Evolutionary conservation across 92 coral and sea anemone genomes (phyloP).

Genomic region (Scolanthus callimorphus): DNA sequence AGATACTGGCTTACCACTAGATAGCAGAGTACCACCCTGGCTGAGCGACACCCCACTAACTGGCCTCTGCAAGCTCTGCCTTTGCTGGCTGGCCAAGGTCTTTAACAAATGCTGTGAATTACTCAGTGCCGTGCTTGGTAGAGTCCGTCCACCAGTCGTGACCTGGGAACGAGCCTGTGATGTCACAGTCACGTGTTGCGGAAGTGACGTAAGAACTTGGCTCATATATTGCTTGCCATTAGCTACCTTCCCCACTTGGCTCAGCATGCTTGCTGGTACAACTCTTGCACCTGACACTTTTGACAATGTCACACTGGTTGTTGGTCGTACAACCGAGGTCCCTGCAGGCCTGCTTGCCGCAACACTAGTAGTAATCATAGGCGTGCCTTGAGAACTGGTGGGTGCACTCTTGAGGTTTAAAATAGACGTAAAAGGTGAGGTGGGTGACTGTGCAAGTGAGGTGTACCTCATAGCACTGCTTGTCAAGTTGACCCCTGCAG

Average conservation of each 20-base stretch:
- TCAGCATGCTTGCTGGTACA: background rate
- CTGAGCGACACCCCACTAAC: background rate
- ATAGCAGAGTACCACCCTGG: background rate
- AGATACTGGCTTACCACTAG: background rate
- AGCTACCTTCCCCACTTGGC: background rate
- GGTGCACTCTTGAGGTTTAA: slow-evolving; percentile 60
- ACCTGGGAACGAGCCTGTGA: slow-evolving; percentile 6
- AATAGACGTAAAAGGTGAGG: slow-evolving; percentile 77
- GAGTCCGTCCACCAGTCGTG: background rate
- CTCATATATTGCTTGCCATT: slow-evolving; percentile 23
- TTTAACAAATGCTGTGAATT: background rate
- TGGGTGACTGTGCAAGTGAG: slow-evolving; percentile 65
- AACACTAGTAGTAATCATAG: slow-evolving; percentile 7
- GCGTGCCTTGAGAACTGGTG: slow-evolving; percentile 27
- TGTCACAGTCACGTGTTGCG: slow-evolving; percentile 12
- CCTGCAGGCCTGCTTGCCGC: background rate
- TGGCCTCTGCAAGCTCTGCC: background rate
- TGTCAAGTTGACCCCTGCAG: slow-evolving; percentile 12
- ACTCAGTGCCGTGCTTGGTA: background rate
- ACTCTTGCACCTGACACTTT: slow-evolving; percentile 8
- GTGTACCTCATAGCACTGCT: slow-evolving; percentile 55
- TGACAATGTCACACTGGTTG: slow-evolving; percentile 13
- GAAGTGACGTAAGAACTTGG: slow-evolving; percentile 18
- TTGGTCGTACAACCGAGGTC: slow-evolving; percentile 8
- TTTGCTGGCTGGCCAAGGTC: background rate